Conservation (phyloP, 2,113 vertebrate species). For the Atrichornis clamosus region DNA sequence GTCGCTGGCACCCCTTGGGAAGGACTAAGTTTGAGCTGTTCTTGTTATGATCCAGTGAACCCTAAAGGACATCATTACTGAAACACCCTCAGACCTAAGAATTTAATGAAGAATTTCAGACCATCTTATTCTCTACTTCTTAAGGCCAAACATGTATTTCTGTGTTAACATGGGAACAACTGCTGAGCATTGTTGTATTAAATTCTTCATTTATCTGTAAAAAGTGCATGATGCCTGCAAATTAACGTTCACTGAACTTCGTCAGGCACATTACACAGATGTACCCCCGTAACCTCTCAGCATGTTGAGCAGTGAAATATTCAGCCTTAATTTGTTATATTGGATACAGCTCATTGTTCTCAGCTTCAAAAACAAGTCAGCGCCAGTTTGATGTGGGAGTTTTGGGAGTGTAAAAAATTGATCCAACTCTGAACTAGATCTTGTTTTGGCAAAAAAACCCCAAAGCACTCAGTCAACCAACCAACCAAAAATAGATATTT, state of each 20-base stretch:
- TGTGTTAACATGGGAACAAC: neutral
- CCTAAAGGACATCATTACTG: neutral
- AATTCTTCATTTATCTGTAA: neutral
- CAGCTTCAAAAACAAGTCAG: conserved; percentile 23
- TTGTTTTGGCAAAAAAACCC: neutral
- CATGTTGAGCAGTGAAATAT: neutral
- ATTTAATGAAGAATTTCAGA: neutral
- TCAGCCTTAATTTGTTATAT: conserved; percentile 11
- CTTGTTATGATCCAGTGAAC: neutral
- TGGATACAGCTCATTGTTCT: conserved; percentile 4
- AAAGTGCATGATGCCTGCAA: neutral
- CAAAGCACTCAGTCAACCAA: neutral
- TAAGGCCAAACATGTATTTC: neutral
- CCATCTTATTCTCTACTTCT: neutral
- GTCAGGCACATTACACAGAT: neutral
- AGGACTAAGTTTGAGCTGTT: neutral
- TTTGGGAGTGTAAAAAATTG: neutral
- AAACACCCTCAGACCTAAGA: neutral
- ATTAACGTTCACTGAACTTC: neutral
- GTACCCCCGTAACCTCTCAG: neutral
- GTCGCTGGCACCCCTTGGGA: neutral
- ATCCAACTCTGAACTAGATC: conserved; percentile 1
- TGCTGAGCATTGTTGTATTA: neutral
- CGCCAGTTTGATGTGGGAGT: neutral
- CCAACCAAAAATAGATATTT: neutral